Conservation (phyloP, 2,113 vertebrate species). For the Illadopsis cleaveri region DNA sequence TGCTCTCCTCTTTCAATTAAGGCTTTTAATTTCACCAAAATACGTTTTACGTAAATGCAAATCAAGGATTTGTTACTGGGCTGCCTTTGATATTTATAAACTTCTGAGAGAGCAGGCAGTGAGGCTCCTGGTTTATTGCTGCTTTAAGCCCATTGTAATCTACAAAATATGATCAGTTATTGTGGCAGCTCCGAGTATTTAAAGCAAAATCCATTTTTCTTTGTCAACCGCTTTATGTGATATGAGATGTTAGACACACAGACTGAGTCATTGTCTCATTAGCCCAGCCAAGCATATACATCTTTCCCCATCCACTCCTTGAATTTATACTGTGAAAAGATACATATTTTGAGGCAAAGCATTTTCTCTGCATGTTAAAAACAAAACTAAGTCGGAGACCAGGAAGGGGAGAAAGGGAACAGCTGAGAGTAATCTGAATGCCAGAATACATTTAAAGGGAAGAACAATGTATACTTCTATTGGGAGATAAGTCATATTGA, state of each 20-base stretch:
- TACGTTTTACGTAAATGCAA: neutral
- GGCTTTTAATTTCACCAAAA: neutral
- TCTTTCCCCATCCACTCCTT: neutral
- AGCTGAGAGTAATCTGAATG: neutral
- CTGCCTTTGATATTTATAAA: neutral
- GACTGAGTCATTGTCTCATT: slow-evolving; percentile 40
- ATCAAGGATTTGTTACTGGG: neutral
- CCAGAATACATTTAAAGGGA: slow-evolving; percentile 1
- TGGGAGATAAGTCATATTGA: slow-evolving; percentile 23
- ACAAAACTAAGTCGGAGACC: neutral
- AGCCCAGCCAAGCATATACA: slow-evolving; percentile 6
- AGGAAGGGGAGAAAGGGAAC: neutral
- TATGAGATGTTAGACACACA: neutral
- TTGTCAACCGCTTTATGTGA: slow-evolving; percentile 56
- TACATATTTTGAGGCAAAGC: slow-evolving; percentile 41
- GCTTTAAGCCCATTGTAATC: slow-evolving; percentile 3
- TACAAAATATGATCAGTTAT: slow-evolving; percentile 3
- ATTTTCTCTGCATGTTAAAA: slow-evolving; percentile 10
- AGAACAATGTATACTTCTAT: slow-evolving; percentile 19
- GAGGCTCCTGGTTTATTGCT: neutral
- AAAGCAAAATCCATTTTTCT: slow-evolving; percentile 66
- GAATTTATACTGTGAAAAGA: slow-evolving; percentile 57
- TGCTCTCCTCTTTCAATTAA: neutral
- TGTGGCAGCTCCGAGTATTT: neutral
- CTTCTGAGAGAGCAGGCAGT: neutral